phyloP scores from a whole-genome alignment of 2,797 vertebrate genomes.

The Poeciliopsis gracilis region DNA sequence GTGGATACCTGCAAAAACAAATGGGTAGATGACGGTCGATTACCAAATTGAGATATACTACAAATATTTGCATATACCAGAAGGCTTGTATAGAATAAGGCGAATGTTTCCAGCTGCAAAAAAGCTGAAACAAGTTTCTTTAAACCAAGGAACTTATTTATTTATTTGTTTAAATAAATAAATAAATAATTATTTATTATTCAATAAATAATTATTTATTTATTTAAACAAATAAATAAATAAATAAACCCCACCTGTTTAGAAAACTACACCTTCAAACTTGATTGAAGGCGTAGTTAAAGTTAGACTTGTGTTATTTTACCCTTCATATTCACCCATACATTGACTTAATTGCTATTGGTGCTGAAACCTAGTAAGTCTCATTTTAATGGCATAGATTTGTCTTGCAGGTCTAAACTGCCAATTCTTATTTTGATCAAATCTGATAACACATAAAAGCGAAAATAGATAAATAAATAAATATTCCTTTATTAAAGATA shows the following conservation, averaged over 20 bases:
- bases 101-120: no score
- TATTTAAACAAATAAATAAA: no score
- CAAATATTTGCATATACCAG: not conserved
- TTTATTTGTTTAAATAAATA: no score
- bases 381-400: not conserved
- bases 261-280: no score
- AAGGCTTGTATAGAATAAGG: no score
- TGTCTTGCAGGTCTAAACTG: not conserved
- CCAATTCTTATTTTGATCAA: not conserved
- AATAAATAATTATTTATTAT: no score
- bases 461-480: no score
- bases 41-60: not conserved
- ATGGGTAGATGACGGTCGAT: not conserved
- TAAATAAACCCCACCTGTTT: no score
- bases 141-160: no score
- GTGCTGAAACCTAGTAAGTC: not conserved
- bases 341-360: not conserved
- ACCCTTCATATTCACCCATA: not conserved
- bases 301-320: not conserved
- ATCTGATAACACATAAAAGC: not conserved
- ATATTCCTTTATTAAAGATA: not conserved
- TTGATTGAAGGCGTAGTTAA: not conserved
- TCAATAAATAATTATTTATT: no score
- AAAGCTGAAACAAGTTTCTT: no score
- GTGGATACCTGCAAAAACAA: slow-evolving; percentile 84